Evolutionary conservation across 64 coral and sea anemone species (phyloP).

Genomic region (Orbicella faveolata): DNA sequence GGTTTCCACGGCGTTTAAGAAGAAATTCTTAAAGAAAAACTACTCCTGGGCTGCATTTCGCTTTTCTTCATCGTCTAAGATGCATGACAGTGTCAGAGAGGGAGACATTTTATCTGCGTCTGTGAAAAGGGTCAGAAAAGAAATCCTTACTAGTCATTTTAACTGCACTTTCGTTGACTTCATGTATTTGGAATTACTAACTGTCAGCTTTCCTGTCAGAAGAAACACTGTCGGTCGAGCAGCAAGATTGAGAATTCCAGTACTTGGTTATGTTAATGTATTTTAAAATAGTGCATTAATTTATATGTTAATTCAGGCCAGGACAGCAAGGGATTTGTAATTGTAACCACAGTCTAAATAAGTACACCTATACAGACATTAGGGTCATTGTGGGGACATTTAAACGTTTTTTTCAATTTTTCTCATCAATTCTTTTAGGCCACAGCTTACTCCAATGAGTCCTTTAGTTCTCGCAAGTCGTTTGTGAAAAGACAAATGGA

Average conservation of each 20-base stretch:
- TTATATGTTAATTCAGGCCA: background rate
- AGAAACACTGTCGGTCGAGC: no score
- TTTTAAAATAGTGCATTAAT: no score
- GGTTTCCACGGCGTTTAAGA: constrained; percentile 21
- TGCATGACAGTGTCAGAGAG: constrained; percentile 7
- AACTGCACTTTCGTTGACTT: no score
- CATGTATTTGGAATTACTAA: no score
- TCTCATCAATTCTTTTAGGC: background rate
- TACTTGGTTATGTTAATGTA: no score
- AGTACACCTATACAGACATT: no score
- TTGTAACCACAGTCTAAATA: background rate
- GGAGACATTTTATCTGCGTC: constrained; percentile 17
- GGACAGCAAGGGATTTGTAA: background rate
- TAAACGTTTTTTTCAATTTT: background rate
- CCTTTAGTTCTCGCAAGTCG: constrained; percentile 3
- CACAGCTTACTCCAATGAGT: constrained; percentile 36
- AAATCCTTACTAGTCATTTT: background rate
- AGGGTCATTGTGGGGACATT: background rate
- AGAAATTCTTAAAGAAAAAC: constrained; percentile 11
- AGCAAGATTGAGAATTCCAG: no score
- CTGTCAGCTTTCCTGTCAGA: no score
- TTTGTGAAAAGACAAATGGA: constrained; percentile 30
- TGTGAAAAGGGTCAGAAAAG: constrained; percentile 5
- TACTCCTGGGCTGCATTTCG: constrained; percentile 6
- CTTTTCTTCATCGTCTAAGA: background rate